phyloP scores from a whole-genome alignment of 1,140 invertebrate species.

The Aphelinus certus region DNA sequence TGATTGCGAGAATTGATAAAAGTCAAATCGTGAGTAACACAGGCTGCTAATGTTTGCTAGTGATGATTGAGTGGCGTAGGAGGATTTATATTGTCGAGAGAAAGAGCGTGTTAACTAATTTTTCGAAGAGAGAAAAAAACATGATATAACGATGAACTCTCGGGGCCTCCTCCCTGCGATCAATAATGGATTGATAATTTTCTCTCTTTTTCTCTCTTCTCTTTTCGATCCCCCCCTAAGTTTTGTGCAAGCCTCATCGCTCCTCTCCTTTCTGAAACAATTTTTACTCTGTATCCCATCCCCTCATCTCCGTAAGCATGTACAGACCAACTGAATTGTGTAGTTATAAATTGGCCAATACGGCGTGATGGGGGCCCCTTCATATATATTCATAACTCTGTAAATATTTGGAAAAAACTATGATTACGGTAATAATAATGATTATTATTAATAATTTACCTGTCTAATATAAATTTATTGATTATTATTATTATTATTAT shows the following conservation, averaged over 20 bases:
- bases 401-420: constrained; percentile 46
- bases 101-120: constrained; percentile 35
- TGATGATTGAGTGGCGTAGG: constrained; percentile 24
- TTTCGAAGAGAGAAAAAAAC: constrained; percentile 27
- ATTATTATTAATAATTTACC: constrained; percentile 64
- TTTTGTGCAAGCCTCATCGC: constrained; percentile 25
- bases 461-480: constrained; percentile 62
- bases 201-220: constrained; percentile 27
- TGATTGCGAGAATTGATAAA: constrained; percentile 24
- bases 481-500: constrained; percentile 55
- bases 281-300: constrained; percentile 7
- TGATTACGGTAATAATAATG: constrained; percentile 58
- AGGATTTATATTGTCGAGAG: constrained; percentile 28
- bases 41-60: constrained; percentile 34
- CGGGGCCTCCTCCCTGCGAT: constrained; percentile 33
- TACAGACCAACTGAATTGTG: constrained; percentile 39
- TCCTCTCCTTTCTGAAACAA: background rate
- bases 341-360: constrained; percentile 44
- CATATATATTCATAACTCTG: constrained; percentile 36
- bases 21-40: constrained; percentile 24
- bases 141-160: constrained; percentile 19
- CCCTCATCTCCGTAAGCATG: constrained; percentile 20
- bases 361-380: constrained; percentile 35
- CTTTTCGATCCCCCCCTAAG: constrained; percentile 5
- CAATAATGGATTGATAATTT: background rate